Evolutionary conservation across 1,140 invertebrate species (phyloP).

Genomic region (Scaptomyza hsui): DNA sequence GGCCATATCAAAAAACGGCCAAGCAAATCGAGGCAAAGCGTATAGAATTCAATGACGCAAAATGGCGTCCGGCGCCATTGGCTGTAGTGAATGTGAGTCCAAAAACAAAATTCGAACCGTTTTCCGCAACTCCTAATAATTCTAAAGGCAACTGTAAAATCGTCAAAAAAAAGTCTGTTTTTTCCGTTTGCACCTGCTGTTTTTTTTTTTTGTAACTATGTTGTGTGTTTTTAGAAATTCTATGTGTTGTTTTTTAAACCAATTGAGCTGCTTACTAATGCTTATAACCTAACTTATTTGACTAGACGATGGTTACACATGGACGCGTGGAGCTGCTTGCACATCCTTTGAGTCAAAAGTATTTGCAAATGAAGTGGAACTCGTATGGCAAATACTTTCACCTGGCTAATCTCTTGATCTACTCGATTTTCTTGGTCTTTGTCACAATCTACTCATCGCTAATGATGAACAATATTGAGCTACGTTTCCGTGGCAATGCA

Average conservation of each 20-base stretch:
- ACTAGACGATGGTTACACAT: slow-evolving; percentile 91
- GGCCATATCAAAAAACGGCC: slow-evolving; percentile 86
- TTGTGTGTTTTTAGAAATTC: not conserved
- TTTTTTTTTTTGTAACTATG: not conserved
- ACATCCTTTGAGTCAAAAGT: slow-evolving; percentile 93
- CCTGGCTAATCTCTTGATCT: slow-evolving; percentile 89
- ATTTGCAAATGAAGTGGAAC: slow-evolving; percentile 95
- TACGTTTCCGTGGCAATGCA: slow-evolving; percentile 42
- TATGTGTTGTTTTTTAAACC: not conserved
- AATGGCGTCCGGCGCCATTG: slow-evolving; percentile 86
- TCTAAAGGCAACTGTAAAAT: slow-evolving; percentile 40
- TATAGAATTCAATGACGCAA: slow-evolving; percentile 86
- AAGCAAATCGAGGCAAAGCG: slow-evolving; percentile 85
- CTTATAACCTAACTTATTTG: not conserved
- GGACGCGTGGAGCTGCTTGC: slow-evolving; percentile 91
- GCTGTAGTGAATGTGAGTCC: slow-evolving; percentile 88
- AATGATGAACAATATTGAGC: slow-evolving; percentile 85
- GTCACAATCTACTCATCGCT: slow-evolving; percentile 89
- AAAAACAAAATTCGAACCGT: slow-evolving; percentile 21
- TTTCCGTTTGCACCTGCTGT: slow-evolving; percentile 3
- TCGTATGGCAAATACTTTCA: slow-evolving; percentile 94
- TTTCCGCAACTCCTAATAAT: not conserved
- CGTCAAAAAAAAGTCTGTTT: slow-evolving; percentile 30
- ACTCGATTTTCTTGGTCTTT: slow-evolving; percentile 90
- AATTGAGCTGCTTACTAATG: slow-evolving; percentile 21